Evolutionary conservation across 1,140 invertebrate species (phyloP).

Genomic region (Lepidostoma basale): DNA sequence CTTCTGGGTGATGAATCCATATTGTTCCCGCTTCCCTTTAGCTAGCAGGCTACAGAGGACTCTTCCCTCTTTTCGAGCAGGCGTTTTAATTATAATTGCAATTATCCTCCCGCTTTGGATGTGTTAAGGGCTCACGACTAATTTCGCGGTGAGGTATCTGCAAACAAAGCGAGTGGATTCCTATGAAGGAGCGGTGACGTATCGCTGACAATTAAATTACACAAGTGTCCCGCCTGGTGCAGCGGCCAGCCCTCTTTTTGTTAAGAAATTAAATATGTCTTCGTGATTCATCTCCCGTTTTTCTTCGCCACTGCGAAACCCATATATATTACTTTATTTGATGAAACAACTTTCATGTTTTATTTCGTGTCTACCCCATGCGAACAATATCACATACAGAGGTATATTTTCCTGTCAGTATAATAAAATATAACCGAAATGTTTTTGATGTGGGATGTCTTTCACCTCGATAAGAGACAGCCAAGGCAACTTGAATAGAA

Average conservation of each 20-base stretch:
- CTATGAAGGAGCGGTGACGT: constrained; percentile 16
- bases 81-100: constrained; percentile 25
- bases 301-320: too few relatives aligned
- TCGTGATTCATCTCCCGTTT: constrained; percentile 6
- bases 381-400: too few relatives aligned
- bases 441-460: too few relatives aligned
- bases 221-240: not conserved
- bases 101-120: constrained; percentile 14
- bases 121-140: constrained; percentile 34
- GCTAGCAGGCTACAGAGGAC: not conserved
- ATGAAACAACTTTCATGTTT: too few relatives aligned
- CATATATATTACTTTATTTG: too few relatives aligned
- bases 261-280: constrained; percentile 12
- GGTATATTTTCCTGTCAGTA: too few relatives aligned
- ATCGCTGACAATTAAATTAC: constrained; percentile 21
- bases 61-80: constrained; percentile 17
- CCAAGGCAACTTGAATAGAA: too few relatives aligned
- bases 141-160: constrained; percentile 26
- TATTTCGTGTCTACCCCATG: too few relatives aligned
- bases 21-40: not conserved
- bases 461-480: too few relatives aligned
- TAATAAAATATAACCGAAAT: too few relatives aligned
- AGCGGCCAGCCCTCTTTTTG: not conserved
- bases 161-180: constrained; percentile 19
- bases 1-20: not conserved